Conservation (phyloP, 2,797 vertebrate species). For the Alca torda region DNA sequence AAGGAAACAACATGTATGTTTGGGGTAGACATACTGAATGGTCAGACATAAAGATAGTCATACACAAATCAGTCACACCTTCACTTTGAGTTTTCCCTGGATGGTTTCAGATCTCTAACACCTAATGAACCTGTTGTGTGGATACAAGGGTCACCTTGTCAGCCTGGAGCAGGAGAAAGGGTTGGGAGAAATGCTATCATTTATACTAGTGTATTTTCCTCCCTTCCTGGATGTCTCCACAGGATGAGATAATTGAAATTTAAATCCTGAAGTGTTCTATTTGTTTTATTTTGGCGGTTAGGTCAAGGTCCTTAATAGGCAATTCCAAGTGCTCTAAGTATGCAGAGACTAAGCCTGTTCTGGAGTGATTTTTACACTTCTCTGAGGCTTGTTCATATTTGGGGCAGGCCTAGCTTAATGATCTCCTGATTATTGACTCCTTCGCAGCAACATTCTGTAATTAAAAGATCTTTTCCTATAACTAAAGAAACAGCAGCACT, state of each 20-base stretch:
- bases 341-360: neutral
- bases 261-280: neutral
- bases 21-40: neutral
- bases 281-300: neutral
- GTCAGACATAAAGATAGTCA: neutral
- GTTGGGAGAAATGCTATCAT: neutral
- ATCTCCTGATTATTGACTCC: neutral
- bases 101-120: neutral
- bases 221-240: neutral
- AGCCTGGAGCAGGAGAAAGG: neutral
- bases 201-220: neutral
- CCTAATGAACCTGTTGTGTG: neutral
- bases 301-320: neutral
- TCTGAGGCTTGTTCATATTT: neutral
- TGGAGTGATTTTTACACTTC: neutral
- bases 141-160: neutral
- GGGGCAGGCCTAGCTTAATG: neutral
- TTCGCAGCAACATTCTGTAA: neutral
- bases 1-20: neutral
- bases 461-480: neutral
- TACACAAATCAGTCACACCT: neutral
- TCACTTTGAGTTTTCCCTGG: neutral
- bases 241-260: constrained; percentile 6
- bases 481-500: neutral
- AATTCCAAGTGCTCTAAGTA: neutral